Base-by-base conservation (phyloP, 2,113 vertebrate genomes). In the Eira barbara region DNA sequence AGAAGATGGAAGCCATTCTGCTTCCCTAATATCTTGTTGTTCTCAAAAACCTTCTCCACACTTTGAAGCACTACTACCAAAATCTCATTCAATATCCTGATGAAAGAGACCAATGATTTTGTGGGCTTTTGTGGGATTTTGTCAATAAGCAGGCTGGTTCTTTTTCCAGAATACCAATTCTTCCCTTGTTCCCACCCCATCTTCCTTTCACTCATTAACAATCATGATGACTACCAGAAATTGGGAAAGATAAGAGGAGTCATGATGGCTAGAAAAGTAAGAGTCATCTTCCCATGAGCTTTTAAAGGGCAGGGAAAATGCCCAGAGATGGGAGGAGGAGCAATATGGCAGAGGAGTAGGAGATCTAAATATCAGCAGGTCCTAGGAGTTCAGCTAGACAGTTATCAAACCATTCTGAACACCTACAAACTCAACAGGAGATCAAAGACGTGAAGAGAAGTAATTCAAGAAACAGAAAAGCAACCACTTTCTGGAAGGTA, bases 91-190 rank as follows among this genome's bases (percentile, higher is more conserved):
- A 49, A 42, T 78, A 74, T 76, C 61, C 47, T 89, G 23, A 55
- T 52, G 42, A 1, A 18, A 42, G 12, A 94, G 21, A 36, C 39
- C 39, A n/a, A 10, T 74, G 21, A 57, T 65, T 95, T 78, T 79
- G 59, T 57, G 67, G 31, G 21, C 49, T 73, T 95, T 69, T 85
- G 69, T 57, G 57, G 63, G 29, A 80, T 84, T 82, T 95, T 85
- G 67, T 88, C 39, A 59, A 17, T 25, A 73, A 91, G 12, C 34
- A 67, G 34, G 12, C 13, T 67, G n/a, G 18, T 15, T 29, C 39
- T 55, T 42, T 91, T 92, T 52, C n/a, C 47, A 95, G 71, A 81
- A 88, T 90, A 71, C 27, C 13, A 95, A n/a, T 95, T 92, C 23
- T 18, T 86, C 17, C 31, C 7, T 21, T n/a, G 18, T 74, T 73